A percentile compares a stretch with the other conserved stretches of the same genome.
Evolutionary conservation across 2,113 vertebrate species (phyloP).

Genomic region (Phylloscopus whistleri): DNA sequence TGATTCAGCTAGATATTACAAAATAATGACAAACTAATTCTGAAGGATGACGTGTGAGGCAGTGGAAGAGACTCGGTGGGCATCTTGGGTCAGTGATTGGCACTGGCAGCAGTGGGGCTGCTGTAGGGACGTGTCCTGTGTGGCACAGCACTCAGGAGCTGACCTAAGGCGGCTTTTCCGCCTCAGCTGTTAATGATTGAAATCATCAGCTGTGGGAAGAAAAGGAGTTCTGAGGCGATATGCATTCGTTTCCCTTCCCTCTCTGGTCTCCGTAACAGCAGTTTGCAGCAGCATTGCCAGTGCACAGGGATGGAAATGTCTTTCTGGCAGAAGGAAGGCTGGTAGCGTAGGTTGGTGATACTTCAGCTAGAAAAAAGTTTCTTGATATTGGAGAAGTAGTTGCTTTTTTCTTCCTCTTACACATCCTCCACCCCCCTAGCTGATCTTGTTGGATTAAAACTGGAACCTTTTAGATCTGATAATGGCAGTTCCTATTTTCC

Average conservation of each 20-base stretch:
- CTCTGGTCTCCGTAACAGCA: background rate
- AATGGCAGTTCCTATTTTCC: background rate
- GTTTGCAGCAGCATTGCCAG: background rate
- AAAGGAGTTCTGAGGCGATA: background rate
- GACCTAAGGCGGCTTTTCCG: background rate
- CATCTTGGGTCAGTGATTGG: rapidly evolving
- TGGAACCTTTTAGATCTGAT: background rate
- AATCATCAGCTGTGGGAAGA: background rate
- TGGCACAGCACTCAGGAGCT: background rate
- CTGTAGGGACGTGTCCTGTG: background rate
- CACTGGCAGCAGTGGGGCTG: background rate
- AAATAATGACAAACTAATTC: background rate
- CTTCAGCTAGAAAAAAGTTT: background rate
- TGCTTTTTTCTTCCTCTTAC: background rate
- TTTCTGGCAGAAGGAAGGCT: background rate
- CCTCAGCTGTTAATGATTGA: background rate
- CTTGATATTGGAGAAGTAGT: background rate
- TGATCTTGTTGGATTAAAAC: background rate
- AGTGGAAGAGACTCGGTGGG: background rate
- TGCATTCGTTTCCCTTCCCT: background rate
- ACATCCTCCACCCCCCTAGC: rapidly evolving
- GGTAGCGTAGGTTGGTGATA: background rate
- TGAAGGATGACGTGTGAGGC: background rate
- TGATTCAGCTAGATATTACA: background rate
- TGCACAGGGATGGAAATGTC: background rate